These are phyloP conservation scores for Onychomys arenicola DNA, from an alignment of 2,797 vertebrate species.

Conservation along the genomic window DNA sequence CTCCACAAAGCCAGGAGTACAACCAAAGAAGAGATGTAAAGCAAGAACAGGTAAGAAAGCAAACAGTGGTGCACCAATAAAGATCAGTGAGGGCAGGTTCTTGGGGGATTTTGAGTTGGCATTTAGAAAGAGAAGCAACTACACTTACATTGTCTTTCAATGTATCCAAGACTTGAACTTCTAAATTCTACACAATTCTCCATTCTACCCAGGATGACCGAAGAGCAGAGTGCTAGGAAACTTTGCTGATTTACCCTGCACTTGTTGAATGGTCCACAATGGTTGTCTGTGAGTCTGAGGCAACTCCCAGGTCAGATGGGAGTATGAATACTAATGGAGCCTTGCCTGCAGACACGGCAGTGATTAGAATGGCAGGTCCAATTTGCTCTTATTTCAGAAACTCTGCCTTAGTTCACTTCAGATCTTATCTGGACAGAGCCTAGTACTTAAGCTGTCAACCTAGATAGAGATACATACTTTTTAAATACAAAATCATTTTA, in stretches of 20 bases:
- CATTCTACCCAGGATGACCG: not conserved
- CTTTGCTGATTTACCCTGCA: not conserved
- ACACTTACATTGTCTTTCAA: not conserved
- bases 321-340: constrained; percentile 2
- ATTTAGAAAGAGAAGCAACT: not conserved
- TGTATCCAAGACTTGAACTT: not conserved
- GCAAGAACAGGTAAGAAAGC: not conserved
- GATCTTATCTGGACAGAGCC: constrained; percentile 65
- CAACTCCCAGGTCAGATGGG: not conserved
- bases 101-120: not conserved
- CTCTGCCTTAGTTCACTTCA: constrained; percentile 57
- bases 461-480: constrained; percentile 59
- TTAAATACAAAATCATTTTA: constrained; percentile 73
- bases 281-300: constrained; percentile 1
- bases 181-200: not conserved
- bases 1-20: not conserved
- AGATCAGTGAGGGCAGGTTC: not conserved
- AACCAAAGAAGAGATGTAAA: not conserved
- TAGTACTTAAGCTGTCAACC: constrained; percentile 74
- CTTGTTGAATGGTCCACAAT: not conserved
- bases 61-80: not conserved
- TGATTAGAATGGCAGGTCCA: constrained; percentile 65
- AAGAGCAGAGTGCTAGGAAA: not conserved
- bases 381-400: constrained; percentile 70
- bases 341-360: constrained; percentile 40